Conservation (phyloP, 2,888 invertebrate species). For the Exocentrus adspersus region DNA sequence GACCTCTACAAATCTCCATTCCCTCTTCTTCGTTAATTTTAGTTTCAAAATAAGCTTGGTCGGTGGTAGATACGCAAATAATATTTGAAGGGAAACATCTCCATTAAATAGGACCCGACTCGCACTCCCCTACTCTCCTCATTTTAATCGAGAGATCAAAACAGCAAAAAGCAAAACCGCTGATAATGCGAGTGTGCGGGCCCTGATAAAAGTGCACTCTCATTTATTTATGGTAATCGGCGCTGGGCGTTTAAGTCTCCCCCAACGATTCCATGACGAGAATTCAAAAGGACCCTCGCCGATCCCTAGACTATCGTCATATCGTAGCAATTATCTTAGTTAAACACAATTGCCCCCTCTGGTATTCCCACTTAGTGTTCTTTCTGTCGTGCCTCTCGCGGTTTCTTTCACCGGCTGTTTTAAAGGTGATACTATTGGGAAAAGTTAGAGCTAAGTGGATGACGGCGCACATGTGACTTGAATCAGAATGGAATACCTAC, state of each 20-base stretch:
- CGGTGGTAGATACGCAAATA: neutral
- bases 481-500: too few relatives aligned
- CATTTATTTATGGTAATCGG: slow-evolving; percentile 64
- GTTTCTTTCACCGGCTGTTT: slow-evolving; percentile 12
- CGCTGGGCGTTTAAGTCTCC: slow-evolving; percentile 48
- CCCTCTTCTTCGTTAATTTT: neutral
- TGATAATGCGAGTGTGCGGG: slow-evolving; percentile 28
- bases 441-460: too few relatives aligned
- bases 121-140: slow-evolving; percentile 17
- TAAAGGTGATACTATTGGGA: neutral
- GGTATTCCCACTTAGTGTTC: slow-evolving; percentile 14
- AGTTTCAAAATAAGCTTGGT: neutral
- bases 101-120: slow-evolving; percentile 9
- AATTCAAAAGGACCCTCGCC: slow-evolving; percentile 37
- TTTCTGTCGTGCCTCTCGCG: slow-evolving; percentile 6
- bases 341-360: slow-evolving; percentile 36
- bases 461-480: too few relatives aligned
- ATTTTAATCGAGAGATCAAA: slow-evolving; percentile 34
- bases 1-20: too few relatives aligned
- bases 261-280: slow-evolving; percentile 30
- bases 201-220: slow-evolving; percentile 57
- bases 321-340: slow-evolving; percentile 46
- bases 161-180: slow-evolving; percentile 32
- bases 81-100: slow-evolving; percentile 4
- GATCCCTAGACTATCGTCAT: slow-evolving; percentile 41